Evolutionary conservation across 2,888 invertebrate genomes (phyloP).

Genomic region (Cancer borealis): DNA sequence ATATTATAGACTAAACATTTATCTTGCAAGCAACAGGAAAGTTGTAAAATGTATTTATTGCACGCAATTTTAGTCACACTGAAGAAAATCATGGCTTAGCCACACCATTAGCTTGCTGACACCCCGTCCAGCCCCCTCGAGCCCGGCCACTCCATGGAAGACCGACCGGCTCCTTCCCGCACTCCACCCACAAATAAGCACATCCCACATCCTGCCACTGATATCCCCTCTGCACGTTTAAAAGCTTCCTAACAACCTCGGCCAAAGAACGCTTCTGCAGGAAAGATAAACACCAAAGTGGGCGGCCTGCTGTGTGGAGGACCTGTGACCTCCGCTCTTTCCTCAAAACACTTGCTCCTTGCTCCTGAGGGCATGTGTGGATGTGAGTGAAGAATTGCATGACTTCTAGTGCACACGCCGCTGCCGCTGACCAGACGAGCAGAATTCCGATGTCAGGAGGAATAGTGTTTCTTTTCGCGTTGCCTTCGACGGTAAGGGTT

Average conservation of each 20-base stretch:
- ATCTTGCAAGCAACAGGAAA: not conserved
- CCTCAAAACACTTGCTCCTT: not conserved
- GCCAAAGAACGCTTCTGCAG: not conserved
- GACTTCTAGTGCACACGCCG: not conserved
- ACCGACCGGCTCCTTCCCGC: not conserved
- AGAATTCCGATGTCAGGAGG: not conserved
- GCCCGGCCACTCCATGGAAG: not conserved
- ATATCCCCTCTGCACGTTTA: not conserved
- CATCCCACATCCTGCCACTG: conserved; percentile 29
- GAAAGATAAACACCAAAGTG: not conserved
- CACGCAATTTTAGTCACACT: not conserved
- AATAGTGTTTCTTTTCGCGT: not conserved
- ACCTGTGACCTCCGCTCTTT: not conserved
- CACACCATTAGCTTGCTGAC: not conserved
- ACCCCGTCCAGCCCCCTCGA: not conserved
- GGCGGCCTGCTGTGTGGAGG: not conserved
- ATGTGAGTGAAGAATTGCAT: not conserved
- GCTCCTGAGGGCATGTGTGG: not conserved
- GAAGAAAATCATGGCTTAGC: not conserved
- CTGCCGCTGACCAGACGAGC: not conserved
- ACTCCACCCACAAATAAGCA: not conserved
- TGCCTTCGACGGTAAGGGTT: not conserved
- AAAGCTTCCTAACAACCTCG: not conserved
- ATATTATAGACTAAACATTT: not conserved
- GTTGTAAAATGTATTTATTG: not conserved